Conservation (phyloP, 2,888 invertebrate genomes). For the Ectemnius lituratus region DNA sequence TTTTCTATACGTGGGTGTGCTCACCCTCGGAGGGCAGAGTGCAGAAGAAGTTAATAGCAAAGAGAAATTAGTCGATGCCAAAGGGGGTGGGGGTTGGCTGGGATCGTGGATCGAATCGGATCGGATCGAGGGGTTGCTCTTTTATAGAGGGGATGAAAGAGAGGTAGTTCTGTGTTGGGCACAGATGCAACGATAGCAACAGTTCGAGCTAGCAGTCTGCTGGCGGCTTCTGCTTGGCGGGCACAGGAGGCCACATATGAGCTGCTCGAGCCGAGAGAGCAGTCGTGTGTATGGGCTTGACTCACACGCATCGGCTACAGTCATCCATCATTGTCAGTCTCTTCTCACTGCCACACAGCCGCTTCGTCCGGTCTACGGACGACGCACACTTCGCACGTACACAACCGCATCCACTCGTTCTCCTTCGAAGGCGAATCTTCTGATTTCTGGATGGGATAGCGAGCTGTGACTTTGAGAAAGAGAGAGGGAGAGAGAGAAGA, state of each 20-base stretch:
- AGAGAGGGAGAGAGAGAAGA: too few species aligned
- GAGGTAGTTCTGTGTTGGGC: constrained; percentile 62
- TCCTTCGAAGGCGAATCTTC: too few species aligned
- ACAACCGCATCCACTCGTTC: too few species aligned
- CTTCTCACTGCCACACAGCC: constrained; percentile 69
- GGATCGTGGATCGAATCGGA: constrained; percentile 56
- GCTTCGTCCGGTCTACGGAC: constrained; percentile 56
- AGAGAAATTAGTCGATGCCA: constrained; percentile 69
- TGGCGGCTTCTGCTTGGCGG: constrained; percentile 48
- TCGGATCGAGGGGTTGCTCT: constrained; percentile 36
- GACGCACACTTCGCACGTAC: constrained; percentile 26
- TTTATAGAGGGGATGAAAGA: too few species aligned
- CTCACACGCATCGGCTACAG: constrained; percentile 74
- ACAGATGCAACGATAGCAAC: constrained; percentile 75
- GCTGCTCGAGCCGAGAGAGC: constrained; percentile 61
- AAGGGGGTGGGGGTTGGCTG: too few species aligned
- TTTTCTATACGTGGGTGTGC: neutral
- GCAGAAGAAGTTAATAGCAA: constrained; percentile 71
- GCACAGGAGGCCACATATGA: constrained; percentile 72
- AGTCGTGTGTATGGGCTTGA: constrained; percentile 75
- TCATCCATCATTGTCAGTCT: constrained; percentile 78
- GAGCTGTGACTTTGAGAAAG: too few species aligned
- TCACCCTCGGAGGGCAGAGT: neutral
- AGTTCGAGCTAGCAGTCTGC: constrained; percentile 66
- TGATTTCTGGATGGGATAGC: too few species aligned